Conservation (phyloP, 2,888 invertebrate genomes). For the Drosophila aldrichi region DNA sequence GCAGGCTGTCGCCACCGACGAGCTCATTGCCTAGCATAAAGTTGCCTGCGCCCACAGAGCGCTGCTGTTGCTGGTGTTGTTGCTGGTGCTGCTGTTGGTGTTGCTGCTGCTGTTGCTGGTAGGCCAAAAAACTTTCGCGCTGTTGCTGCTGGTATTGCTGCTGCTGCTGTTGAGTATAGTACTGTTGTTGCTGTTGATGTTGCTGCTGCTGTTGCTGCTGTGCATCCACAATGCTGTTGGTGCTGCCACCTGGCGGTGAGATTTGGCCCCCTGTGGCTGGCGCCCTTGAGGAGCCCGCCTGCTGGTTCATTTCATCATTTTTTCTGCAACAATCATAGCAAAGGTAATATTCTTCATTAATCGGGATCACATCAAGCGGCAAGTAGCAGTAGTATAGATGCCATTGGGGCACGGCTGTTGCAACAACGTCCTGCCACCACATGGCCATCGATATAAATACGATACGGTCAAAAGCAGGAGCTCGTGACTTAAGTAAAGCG, state of each 20-base stretch:
- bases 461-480: neutral
- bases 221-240: constrained; percentile 71
- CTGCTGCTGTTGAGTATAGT: constrained; percentile 63
- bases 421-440: neutral
- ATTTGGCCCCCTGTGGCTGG: constrained; percentile 86
- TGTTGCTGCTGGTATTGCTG: constrained; percentile 71
- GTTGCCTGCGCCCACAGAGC: constrained; percentile 63
- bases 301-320: constrained; percentile 86
- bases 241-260: constrained; percentile 85
- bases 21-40: constrained; percentile 79
- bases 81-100: constrained; percentile 57
- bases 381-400: neutral
- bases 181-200: constrained; percentile 66
- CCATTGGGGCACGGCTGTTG: neutral
- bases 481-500: constrained; percentile 9
- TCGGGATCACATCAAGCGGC: neutral
- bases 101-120: constrained; percentile 84
- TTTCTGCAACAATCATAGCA: constrained; percentile 79
- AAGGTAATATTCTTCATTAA: constrained; percentile 41
- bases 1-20: constrained; percentile 83
- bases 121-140: constrained; percentile 57
- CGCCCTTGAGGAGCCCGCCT: constrained; percentile 86
- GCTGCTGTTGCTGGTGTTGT: constrained; percentile 65
- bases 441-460: neutral
- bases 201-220: constrained; percentile 75